Evolutionary conservation across 1,140 invertebrate species (phyloP).

Genomic region (Megathymus violae): DNA sequence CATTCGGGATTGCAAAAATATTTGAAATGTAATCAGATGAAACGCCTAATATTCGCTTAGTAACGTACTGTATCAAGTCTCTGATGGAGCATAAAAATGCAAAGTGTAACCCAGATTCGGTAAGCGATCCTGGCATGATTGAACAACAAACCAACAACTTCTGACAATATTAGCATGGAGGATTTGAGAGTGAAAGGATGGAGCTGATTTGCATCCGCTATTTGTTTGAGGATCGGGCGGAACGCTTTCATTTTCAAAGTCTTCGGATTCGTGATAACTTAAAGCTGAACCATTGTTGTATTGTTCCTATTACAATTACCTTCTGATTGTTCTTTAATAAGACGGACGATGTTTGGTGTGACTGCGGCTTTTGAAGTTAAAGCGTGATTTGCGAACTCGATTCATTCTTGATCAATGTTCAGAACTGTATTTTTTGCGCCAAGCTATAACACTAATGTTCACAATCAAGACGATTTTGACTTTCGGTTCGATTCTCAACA

Average conservation of each 20-base stretch:
- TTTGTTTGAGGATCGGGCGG: slow-evolving; percentile 34
- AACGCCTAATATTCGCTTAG: slow-evolving; percentile 22
- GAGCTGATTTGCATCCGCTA: slow-evolving; percentile 49
- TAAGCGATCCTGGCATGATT: slow-evolving; percentile 45
- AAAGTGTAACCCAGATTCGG: slow-evolving; percentile 39
- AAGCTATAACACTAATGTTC: no score
- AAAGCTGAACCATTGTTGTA: slow-evolving; percentile 34
- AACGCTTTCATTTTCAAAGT: slow-evolving; percentile 44
- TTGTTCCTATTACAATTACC: slow-evolving; percentile 29
- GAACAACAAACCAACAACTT: slow-evolving; percentile 49
- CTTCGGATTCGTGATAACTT: slow-evolving; percentile 31
- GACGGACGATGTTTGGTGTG: background rate
- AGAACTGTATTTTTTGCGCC: no score
- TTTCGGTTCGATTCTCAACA: no score
- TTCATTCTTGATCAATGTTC: background rate
- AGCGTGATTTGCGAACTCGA: background rate
- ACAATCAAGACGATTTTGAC: no score
- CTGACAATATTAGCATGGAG: slow-evolving; percentile 52
- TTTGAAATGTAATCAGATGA: slow-evolving; percentile 8
- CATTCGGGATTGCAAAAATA: no score
- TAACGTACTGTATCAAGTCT: slow-evolving; percentile 26
- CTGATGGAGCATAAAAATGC: slow-evolving; percentile 26
- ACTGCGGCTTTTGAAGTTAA: background rate
- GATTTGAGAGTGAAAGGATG: slow-evolving; percentile 55
- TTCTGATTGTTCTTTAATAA: slow-evolving; percentile 16